Percentiles rank a stretch among this genome's conserved stretches.
Conservation (phyloP, 2,797 vertebrate genomes). For the Hafferia zeledoni region DNA sequence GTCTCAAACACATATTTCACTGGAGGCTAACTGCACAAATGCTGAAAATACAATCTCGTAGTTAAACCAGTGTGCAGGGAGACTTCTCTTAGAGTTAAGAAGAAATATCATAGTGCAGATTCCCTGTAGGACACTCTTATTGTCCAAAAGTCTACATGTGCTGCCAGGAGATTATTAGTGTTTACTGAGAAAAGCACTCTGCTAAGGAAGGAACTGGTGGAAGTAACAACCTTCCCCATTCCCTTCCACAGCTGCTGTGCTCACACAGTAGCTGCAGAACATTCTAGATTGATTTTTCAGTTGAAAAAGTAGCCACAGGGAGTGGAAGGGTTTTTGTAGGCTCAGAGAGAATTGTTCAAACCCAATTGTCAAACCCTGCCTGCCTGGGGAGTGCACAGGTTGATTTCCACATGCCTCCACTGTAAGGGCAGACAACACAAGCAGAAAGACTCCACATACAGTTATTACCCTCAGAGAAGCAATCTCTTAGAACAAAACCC, state of each 20-base stretch:
- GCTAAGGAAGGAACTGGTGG: background rate
- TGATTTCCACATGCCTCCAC: accelerated
- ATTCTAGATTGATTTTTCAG: background rate
- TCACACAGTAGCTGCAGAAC: background rate
- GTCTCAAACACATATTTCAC: background rate
- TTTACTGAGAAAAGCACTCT: conserved; percentile 10
- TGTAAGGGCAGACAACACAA: background rate
- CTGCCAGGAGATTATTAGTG: background rate
- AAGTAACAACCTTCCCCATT: background rate
- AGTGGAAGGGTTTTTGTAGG: background rate
- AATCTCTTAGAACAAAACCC: background rate
- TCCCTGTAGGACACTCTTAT: background rate
- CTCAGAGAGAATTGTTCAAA: background rate
- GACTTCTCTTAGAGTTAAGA: background rate
- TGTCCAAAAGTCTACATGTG: background rate
- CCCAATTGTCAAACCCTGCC: background rate
- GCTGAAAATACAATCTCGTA: background rate
- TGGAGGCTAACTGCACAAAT: background rate
- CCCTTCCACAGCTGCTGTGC: background rate
- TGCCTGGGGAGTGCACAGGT: background rate
- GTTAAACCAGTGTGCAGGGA: background rate
- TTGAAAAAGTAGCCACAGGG: background rate
- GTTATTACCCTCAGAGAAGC: background rate
- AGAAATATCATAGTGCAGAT: background rate
- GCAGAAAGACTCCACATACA: background rate